These are phyloP conservation scores for Phoeniculus purpureus DNA, from an alignment of 2,797 vertebrate genomes.

Conservation along the genomic window DNA sequence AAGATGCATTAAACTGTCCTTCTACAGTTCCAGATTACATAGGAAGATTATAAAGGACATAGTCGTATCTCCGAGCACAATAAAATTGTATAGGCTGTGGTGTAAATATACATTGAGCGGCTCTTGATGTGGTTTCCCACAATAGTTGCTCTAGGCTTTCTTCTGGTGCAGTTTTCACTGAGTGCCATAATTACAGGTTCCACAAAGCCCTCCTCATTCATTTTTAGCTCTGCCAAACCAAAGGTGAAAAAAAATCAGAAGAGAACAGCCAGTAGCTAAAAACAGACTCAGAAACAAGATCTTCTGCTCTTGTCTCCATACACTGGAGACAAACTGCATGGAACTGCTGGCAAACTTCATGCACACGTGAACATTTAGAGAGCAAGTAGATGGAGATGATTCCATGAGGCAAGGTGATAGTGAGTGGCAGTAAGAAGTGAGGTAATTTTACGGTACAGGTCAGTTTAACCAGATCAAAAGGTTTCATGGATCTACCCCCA, in stretches of 20 bases:
- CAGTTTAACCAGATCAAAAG: conserved; percentile 31
- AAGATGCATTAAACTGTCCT: neutral
- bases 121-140: conserved; percentile 47
- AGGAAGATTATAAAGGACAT: conserved; percentile 23
- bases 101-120: conserved; percentile 24
- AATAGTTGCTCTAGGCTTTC: conserved; percentile 30
- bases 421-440: neutral
- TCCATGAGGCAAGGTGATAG: neutral
- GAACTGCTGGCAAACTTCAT: neutral
- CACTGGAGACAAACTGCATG: neutral
- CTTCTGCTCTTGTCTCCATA: neutral
- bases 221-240: conserved; percentile 46
- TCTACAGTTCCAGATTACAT: conserved; percentile 34
- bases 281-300: neutral
- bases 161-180: conserved; percentile 42
- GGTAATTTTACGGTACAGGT: neutral
- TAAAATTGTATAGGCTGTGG: conserved; percentile 1
- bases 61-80: conserved; percentile 24
- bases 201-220: neutral
- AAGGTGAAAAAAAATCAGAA: neutral
- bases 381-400: neutral
- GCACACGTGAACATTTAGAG: neutral
- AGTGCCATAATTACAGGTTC: conserved; percentile 35
- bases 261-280: neutral
- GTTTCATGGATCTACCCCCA: neutral